Conservation (phyloP, 92 coral and sea anemone species). For the Siderastrea siderea region DNA sequence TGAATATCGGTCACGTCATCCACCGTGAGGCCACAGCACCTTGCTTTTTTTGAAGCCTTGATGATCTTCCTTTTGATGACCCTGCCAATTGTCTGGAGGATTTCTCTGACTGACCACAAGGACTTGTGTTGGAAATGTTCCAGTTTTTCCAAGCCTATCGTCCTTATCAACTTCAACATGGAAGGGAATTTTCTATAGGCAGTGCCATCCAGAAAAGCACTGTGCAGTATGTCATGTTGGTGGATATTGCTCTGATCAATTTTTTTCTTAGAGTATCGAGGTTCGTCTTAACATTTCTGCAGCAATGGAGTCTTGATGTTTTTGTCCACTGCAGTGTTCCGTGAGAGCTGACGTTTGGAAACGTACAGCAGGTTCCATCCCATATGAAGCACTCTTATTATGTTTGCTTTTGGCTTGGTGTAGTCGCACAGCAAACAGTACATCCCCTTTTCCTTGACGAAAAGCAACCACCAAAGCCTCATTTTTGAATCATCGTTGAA, state of each 20-base stretch:
- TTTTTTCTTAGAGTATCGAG: conserved; percentile 42
- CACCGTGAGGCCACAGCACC: conserved; percentile 31
- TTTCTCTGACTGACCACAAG: conserved; percentile 34
- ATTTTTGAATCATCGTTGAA: too few relatives aligned
- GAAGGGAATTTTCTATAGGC: conserved; percentile 33
- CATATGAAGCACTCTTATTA: conserved; percentile 24
- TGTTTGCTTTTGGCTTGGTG: conserved; percentile 38
- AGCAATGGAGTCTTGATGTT: conserved; percentile 31
- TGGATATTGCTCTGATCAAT: conserved; percentile 24
- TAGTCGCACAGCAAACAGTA: conserved; percentile 36
- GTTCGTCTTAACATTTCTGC: conserved; percentile 32
- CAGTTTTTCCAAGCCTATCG: conserved; percentile 32
- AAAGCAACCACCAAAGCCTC: too few relatives aligned
- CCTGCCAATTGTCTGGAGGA: conserved; percentile 27
- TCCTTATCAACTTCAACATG: conserved; percentile 30
- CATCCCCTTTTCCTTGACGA: background rate
- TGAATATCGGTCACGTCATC: conserved; percentile 29
- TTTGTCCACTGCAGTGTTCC: conserved; percentile 23
- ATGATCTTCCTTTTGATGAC: conserved; percentile 21
- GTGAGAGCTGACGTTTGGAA: conserved; percentile 24
- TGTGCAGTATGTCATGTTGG: conserved; percentile 15
- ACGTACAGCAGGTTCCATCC: conserved; percentile 40
- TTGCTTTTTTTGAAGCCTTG: conserved; percentile 31
- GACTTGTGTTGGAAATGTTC: conserved; percentile 36
- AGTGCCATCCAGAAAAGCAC: conserved; percentile 38